These are phyloP conservation scores for Dromaius novaehollandiae DNA, from an alignment of 2,113 vertebrate genomes.

Conservation along the genomic window DNA sequence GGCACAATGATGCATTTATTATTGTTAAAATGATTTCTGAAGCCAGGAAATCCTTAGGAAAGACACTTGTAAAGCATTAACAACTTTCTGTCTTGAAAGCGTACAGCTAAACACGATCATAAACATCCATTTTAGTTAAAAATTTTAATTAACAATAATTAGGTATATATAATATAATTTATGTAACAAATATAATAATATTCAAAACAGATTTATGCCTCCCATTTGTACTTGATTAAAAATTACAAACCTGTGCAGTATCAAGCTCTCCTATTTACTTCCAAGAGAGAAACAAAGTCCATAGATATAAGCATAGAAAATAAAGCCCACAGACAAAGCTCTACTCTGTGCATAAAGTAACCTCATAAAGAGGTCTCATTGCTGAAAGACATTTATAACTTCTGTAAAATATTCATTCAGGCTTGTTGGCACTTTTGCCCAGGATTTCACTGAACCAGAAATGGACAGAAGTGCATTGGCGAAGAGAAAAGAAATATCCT, in stretches of 20 bases:
- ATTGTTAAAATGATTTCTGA: background rate
- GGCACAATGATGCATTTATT: background rate
- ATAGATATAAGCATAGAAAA: background rate
- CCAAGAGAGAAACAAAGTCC: background rate
- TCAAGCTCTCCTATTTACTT: background rate
- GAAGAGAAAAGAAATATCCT: background rate
- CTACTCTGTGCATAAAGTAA: background rate
- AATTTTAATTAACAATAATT: slow-evolving; percentile 3
- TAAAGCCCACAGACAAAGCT: background rate
- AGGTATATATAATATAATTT: background rate
- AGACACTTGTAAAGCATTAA: background rate
- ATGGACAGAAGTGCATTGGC: background rate
- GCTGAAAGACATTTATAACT: background rate
- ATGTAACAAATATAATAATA: slow-evolving; percentile 39
- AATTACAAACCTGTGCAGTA: slow-evolving; percentile 4
- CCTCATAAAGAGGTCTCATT: background rate
- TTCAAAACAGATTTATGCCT: slow-evolving; percentile 31
- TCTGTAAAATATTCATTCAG: background rate
- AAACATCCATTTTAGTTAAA: background rate
- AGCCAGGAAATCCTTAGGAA: background rate
- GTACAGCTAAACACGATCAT: background rate
- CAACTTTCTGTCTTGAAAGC: background rate
- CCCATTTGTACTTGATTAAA: slow-evolving; percentile 35
- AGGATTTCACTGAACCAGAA: background rate
- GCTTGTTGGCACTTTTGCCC: background rate